Percentiles rank a stretch among this genome's conserved stretches.
Evolutionary conservation across 2,888 invertebrate species (phyloP).

Genomic region (Bombylius major): DNA sequence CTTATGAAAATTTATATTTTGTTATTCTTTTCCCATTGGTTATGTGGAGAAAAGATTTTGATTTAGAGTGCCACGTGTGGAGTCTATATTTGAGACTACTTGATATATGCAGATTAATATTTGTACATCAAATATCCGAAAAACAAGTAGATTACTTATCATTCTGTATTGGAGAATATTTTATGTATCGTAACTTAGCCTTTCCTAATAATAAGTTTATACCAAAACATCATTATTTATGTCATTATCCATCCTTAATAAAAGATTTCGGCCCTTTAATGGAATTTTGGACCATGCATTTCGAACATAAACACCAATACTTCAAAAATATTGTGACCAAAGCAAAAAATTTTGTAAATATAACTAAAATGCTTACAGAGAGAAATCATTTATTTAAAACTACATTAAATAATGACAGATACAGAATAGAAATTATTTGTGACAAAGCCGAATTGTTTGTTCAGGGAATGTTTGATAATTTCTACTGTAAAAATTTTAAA

Average conservation of each 20-base stretch:
- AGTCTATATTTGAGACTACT: constrained; percentile 6
- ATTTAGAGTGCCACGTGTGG: constrained; percentile 10
- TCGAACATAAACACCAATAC: constrained; percentile 2
- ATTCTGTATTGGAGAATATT: constrained; percentile 10
- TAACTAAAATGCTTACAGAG: neutral
- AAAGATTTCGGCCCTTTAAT: constrained; percentile 10
- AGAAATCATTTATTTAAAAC: neutral
- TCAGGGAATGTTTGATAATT: neutral
- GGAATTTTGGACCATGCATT: neutral
- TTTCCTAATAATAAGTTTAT: constrained; percentile 8
- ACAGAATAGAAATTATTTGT: neutral
- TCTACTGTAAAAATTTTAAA: neutral
- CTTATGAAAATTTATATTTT: constrained; percentile 11
- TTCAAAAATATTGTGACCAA: constrained; percentile 1
- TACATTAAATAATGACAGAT: neutral
- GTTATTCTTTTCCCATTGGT: constrained; percentile 11
- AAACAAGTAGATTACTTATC: constrained; percentile 8
- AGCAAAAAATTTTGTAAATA: constrained; percentile 1
- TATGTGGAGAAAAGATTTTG: constrained; percentile 1
- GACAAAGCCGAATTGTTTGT: neutral
- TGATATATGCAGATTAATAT: constrained; percentile 12
- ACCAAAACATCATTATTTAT: constrained; percentile 13
- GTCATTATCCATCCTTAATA: constrained; percentile 11
- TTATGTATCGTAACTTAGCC: constrained; percentile 7
- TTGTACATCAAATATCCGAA: constrained; percentile 7